Evolutionary conservation across 2,113 vertebrate species (phyloP), one percentile per base, ranked within the genome.

Genomic region (Elgaria multicarinata): DNA sequence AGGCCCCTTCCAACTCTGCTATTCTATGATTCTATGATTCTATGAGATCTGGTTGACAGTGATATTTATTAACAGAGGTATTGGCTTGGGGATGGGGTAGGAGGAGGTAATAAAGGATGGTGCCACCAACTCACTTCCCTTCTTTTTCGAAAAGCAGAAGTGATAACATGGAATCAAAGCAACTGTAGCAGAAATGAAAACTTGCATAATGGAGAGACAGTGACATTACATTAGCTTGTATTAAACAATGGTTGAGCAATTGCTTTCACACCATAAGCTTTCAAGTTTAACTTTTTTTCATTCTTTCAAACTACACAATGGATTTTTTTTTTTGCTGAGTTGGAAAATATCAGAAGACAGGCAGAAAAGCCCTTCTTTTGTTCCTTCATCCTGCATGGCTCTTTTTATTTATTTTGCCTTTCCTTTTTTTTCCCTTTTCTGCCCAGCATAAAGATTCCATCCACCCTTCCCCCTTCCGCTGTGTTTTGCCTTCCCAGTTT

Each of bases 311-410:
- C 93, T 89, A 76, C 94, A 97, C 96, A 97, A 97, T 95, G 91
- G 95, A 95, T 96, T 97, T 97, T 96, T 97, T 95, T 96, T 0
- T n/a, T n/a, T n/a, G 96, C 96, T 97, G 97, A 97, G 96, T 96
- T 96, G 96, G 96, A 97, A 97, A 97, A 97, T 97, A 96, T 95
- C 96, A 96, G 96, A 95, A 97, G 96, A 97, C 97, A 97, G 97
- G 95, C 96, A 96, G 95, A 97, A 96, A 95, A 97, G 96, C 95
- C 91, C 93, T 94, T 93, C 96, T 96, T 97, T 97, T 97, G 97
- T 97, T 96, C 95, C 95, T 96, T 96, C 96, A 96, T 97, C 96
- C 94, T 95, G 94, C 91, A 75, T 36, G 91, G 95, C 90, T 94
- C 74, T 69, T 86, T 94, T 46, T 76, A 42, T 76, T 77, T 76